phyloP scores from a whole-genome alignment of 2,113 vertebrate genomes.

The Nannobrachium achirus region DNA sequence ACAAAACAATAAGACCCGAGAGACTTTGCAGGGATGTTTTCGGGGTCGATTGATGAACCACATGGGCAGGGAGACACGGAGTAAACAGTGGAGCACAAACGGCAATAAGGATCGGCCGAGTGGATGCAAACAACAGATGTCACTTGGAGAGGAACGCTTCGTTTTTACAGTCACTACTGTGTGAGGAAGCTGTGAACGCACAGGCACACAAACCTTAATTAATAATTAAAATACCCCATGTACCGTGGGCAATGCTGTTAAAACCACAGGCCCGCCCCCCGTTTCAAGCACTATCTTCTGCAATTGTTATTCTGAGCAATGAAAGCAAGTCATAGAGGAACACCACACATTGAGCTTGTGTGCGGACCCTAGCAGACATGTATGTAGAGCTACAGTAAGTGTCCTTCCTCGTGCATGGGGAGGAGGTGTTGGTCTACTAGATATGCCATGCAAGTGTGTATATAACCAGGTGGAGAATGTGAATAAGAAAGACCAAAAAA shows the following conservation, averaged over 20 bases:
- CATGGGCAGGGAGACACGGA: neutral
- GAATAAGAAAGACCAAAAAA: conserved; percentile 39
- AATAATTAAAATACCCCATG: neutral
- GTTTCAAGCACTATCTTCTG: neutral
- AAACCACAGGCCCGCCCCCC: neutral
- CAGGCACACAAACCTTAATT: neutral
- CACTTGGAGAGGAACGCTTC: neutral
- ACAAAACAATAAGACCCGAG: neutral
- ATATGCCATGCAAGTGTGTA: conserved; percentile 23
- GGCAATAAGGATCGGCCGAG: neutral
- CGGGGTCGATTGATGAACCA: neutral
- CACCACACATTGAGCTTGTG: neutral
- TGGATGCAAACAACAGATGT: neutral
- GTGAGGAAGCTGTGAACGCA: neutral
- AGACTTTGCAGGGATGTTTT: neutral
- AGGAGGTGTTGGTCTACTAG: conserved; percentile 10
- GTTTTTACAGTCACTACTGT: conserved; percentile 1
- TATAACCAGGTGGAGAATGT: conserved; percentile 51
- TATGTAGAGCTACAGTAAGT: neutral
- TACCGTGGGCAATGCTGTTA: neutral
- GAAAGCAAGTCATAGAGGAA: neutral
- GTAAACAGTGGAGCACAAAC: conserved; percentile 5
- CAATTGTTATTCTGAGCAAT: neutral
- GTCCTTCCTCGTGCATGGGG: conserved; percentile 18
- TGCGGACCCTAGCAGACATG: neutral